Base-by-base conservation (phyloP, 2,888 invertebrate genomes). In the Epirrhoe alternata region DNA sequence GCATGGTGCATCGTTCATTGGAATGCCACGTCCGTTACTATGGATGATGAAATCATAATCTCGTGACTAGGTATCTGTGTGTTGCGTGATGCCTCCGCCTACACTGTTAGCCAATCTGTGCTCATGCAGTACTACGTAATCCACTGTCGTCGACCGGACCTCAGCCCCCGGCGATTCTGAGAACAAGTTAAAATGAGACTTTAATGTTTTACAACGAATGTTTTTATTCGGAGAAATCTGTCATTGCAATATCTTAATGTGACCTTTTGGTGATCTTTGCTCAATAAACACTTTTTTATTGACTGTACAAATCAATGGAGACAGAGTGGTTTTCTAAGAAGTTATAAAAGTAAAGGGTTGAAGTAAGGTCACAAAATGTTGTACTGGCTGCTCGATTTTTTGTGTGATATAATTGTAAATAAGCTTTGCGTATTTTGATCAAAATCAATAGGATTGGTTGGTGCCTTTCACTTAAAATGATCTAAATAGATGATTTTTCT, bases 161-260 rank as follows among this genome's bases (percentile, higher is more conserved):
- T 66, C 58, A 14, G 17, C 64, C 64, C 66, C 58, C 12, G 17
- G 12, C 10, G 38, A 61, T 69, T 69, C 69, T 53, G 51, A 51
- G 69, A 69, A 69, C 42, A 55, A 24, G 54, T 55, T 55, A 49
- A 59, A 64, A 58, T 55, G 56, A 64, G 61, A 58, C 66, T 55
- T 51, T 56, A 53, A 57, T 61, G 58, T 24, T 24, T 24, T 24
- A 2, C 24, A 24, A 24, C 24, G 24, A 24, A 24, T 24, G 24
- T 59, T 62, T 64, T 65, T 63, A 66, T 69, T 69, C 66, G 61
- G 54, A 64, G 69, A 66, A 69, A 66, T 66, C 61, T 66, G 64
- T 63, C 54, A 69, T 66, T 69, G 66, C 50, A 42, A 66, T 66
- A 64, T 61, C 61, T 30, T 64, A 55, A 55, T 58, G 57, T 69